Conservation (phyloP, 1,140 invertebrate genomes). For the Muscidifurax raptorellus region DNA sequence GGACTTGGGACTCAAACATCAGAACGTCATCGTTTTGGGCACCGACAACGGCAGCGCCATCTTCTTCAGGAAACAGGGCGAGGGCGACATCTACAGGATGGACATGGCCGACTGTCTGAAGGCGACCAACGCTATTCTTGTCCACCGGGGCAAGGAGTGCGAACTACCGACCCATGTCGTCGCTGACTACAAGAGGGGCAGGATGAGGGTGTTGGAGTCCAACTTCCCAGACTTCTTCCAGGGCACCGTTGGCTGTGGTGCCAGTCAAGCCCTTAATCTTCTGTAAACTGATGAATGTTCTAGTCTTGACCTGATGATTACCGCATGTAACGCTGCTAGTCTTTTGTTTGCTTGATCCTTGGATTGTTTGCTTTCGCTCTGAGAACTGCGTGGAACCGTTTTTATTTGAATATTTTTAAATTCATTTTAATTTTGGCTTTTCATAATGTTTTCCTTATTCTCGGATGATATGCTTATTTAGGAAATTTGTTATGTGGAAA, state of each 20-base stretch:
- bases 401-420: neutral
- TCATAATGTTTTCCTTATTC: no score
- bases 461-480: no score
- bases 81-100: slow-evolving; percentile 75
- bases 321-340: neutral
- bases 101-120: slow-evolving; percentile 64
- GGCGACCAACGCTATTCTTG: slow-evolving; percentile 71
- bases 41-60: slow-evolving; percentile 79
- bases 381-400: neutral
- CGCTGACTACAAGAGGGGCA: slow-evolving; percentile 75
- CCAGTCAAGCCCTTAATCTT: slow-evolving; percentile 72
- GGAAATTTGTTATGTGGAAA: no score
- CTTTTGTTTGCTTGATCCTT: neutral
- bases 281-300: neutral
- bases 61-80: slow-evolving; percentile 77
- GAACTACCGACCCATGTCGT: slow-evolving; percentile 77
- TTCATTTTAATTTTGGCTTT: no score
- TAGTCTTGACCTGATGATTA: no score
- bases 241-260: slow-evolving; percentile 78
- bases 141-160: slow-evolving; percentile 75
- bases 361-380: neutral
- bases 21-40: slow-evolving; percentile 78
- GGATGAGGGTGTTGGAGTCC: slow-evolving; percentile 78
- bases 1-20: slow-evolving; percentile 77
- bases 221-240: slow-evolving; percentile 80